phyloP scores from a whole-genome alignment of 2,113 vertebrate species.

The Osmerus eperlanus region DNA sequence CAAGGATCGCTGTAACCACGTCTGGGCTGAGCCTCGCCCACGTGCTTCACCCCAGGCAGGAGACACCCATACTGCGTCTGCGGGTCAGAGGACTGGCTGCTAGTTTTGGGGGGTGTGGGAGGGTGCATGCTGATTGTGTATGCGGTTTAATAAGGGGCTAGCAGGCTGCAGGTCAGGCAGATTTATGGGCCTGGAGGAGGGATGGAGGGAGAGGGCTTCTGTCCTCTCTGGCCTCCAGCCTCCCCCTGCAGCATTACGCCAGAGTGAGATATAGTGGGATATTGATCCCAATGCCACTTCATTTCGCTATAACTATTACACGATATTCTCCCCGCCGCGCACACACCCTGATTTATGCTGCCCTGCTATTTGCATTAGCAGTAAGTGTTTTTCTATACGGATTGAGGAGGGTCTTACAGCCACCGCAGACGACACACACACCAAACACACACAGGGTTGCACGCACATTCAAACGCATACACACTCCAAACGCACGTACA shows the following conservation, averaged over 20 bases:
- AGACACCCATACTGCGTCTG: constrained; percentile 21
- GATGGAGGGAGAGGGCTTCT: constrained; percentile 90
- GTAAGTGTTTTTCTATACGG: constrained; percentile 78
- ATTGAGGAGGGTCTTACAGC: constrained; percentile 50
- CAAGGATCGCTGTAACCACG: too few species aligned
- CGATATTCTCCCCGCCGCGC: constrained; percentile 71
- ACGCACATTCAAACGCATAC: constrained; percentile 11
- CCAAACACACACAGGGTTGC: neutral
- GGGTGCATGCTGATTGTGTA: constrained; percentile 79
- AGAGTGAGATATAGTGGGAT: constrained; percentile 94
- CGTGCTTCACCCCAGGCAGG: too few species aligned
- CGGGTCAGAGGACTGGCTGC: constrained; percentile 64
- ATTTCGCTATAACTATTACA: constrained; percentile 98
- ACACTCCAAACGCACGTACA: constrained; percentile 35
- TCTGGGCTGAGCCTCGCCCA: too few species aligned
- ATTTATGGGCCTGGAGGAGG: constrained; percentile 95
- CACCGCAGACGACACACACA: constrained; percentile 51
- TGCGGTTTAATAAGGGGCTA: constrained; percentile 86
- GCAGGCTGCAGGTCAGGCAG: constrained; percentile 84
- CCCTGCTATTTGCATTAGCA: constrained; percentile 79
- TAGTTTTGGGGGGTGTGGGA: constrained; percentile 65
- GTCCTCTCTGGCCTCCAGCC: constrained; percentile 94
- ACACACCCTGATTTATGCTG: constrained; percentile 75
- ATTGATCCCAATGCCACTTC: constrained; percentile 98
- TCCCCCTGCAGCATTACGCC: constrained; percentile 89